Base-by-base conservation (phyloP, 1,140 invertebrate species). In the Heliconius nattereri region DNA sequence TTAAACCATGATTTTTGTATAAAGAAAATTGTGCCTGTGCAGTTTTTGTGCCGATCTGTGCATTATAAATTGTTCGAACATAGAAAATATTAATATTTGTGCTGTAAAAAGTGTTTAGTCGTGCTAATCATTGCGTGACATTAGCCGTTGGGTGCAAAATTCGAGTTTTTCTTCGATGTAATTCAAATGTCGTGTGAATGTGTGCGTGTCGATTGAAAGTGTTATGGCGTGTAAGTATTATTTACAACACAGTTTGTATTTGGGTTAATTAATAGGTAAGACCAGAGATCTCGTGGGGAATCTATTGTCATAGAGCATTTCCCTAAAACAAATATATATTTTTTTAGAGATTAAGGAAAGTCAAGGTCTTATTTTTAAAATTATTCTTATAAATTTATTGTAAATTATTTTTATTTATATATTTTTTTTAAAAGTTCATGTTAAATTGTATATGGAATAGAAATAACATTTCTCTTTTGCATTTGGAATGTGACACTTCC, bases 161-260 rank as follows among this genome's bases (percentile, higher is more conserved):
- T 75, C 81, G 76, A 77, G 70, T 77, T 84, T 81, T 82, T 83
- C 83, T 72, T 78, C 70, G 32, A 73, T 71, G 66, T 78, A 75
- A 35, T 70, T 78, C 16, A 73, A 75, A 7, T 77, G 77, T 71
- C 13, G 74, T 81, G 77, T 80, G 76, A 79, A 83, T 81, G 80
- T 75, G 78, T 85, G 75, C 81, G 81, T 86, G 77, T 80, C 29
- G 26, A 76, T 73, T 78, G 49, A 57, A 73, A 26, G 76, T 52
- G 72, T n/a, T 66, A 85, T 85, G 85, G 80, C 78, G 78, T 80
- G 85, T 85, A 80, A 86, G 84, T 86, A 84, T 76, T 66, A 45
- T 76, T 52, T 45, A 45, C 7, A 19, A 29, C 20, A 29, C n/a
- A 74, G 13, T 66, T 29, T n/a, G 19, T 76, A 70, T 76, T 70